Percentiles rank a stretch among this genome's conserved stretches.
These are phyloP conservation scores for Psephotus haematonotus DNA, from an alignment of 2,113 vertebrate genomes.

Conservation along the genomic window DNA sequence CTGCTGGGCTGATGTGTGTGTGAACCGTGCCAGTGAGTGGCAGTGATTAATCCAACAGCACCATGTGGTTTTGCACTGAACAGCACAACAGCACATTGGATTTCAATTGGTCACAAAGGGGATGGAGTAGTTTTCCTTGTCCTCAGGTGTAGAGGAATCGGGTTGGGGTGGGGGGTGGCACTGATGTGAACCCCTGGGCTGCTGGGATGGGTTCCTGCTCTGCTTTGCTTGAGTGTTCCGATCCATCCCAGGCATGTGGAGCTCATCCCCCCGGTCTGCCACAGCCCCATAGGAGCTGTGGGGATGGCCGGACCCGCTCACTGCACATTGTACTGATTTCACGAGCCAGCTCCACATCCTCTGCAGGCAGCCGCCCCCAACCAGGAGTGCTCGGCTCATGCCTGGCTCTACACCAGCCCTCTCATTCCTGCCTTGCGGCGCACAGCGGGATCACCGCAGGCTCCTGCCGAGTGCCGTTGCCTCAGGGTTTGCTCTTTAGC, in stretches of 20 bases:
- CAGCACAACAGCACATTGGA: accelerated
- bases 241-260: accelerated
- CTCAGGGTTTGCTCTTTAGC: not conserved
- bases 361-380: not conserved
- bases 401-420: not conserved
- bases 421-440: not conserved
- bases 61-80: not conserved
- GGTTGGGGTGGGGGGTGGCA: not conserved
- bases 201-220: not conserved
- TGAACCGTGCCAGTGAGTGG: not conserved
- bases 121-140: not conserved
- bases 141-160: not conserved
- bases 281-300: not conserved
- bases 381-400: not conserved
- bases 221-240: not conserved
- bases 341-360: not conserved
- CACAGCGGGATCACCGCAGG: not conserved
- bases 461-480: not conserved
- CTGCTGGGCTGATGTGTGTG: conserved; percentile 47
- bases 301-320: not conserved
- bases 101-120: not conserved
- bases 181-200: not conserved
- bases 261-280: not conserved
- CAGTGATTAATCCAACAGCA: conserved; percentile 42
- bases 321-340: not conserved